Conservation (phyloP, 2,888 invertebrate species). For the Apodemia duryi region DNA sequence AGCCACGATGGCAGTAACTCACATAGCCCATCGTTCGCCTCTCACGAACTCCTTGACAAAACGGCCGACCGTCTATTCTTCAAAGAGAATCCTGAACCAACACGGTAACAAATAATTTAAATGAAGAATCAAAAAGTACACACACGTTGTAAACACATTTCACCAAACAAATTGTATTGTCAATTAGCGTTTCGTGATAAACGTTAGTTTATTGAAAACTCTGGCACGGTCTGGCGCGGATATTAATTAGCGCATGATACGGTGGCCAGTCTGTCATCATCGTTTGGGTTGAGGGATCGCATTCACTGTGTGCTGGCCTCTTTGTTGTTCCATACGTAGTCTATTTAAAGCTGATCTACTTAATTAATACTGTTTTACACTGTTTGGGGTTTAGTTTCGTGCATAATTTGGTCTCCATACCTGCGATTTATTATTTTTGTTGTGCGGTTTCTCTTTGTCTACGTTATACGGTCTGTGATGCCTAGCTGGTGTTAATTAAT, state of each 20-base stretch:
- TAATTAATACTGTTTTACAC: constrained; percentile 12
- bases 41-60: too few relatives aligned
- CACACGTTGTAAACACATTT: not conserved
- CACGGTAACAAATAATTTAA: too few relatives aligned
- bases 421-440: not conserved
- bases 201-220: constrained; percentile 32
- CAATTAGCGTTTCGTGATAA: constrained; percentile 33
- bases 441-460: not conserved
- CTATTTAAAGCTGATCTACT: constrained; percentile 13
- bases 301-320: constrained; percentile 8
- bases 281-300: constrained; percentile 22
- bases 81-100: too few relatives aligned
- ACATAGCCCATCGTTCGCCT: too few relatives aligned
- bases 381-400: not conserved
- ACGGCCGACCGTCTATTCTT: too few relatives aligned
- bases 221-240: constrained; percentile 33
- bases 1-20: too few relatives aligned
- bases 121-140: not conserved
- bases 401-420: not conserved
- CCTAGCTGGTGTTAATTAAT: not conserved
- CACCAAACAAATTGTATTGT: constrained; percentile 15
- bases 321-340: constrained; percentile 18
- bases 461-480: not conserved
- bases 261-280: constrained; percentile 25
- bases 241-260: constrained; percentile 49